Evolutionary conservation across 2,797 vertebrate genomes (phyloP).

Genomic region (Lepidocolaptes lacrymiger): DNA sequence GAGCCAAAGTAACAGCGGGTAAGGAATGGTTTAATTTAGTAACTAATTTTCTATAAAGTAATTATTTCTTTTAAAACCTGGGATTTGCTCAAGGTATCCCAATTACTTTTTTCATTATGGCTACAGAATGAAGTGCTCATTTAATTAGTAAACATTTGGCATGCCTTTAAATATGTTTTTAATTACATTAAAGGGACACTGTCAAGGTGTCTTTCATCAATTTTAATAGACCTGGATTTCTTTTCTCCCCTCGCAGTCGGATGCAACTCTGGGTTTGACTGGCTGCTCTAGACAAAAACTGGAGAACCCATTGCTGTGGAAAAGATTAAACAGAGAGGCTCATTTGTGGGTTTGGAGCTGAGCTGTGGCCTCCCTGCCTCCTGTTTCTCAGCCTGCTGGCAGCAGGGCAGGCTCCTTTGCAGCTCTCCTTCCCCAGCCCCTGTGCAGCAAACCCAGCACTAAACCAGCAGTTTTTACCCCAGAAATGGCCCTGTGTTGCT

Average conservation of each 20-base stretch:
- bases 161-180: constrained; percentile 62
- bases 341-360: neutral
- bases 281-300: constrained; percentile 13
- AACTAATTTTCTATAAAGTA: constrained; percentile 38
- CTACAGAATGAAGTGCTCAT: constrained; percentile 3
- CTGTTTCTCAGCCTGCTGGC: neutral
- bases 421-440: neutral
- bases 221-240: constrained; percentile 29
- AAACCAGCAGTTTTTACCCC: neutral
- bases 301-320: neutral
- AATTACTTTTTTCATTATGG: constrained; percentile 40
- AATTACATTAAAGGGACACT: constrained; percentile 63
- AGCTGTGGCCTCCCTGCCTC: neutral
- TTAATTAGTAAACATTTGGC: constrained; percentile 72
- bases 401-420: neutral
- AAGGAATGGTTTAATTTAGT: constrained; percentile 43
- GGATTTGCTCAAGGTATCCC: constrained; percentile 21
- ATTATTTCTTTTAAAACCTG: constrained; percentile 59
- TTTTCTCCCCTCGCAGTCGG: rapidly evolving
- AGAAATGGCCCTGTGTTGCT: neutral
- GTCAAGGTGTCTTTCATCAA: constrained; percentile 58
- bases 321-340: neutral
- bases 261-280: neutral
- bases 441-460: neutral
- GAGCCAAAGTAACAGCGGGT: neutral